Base-by-base conservation (phyloP, 2,888 invertebrate genomes). In the Leptarthrus brevirostris region DNA sequence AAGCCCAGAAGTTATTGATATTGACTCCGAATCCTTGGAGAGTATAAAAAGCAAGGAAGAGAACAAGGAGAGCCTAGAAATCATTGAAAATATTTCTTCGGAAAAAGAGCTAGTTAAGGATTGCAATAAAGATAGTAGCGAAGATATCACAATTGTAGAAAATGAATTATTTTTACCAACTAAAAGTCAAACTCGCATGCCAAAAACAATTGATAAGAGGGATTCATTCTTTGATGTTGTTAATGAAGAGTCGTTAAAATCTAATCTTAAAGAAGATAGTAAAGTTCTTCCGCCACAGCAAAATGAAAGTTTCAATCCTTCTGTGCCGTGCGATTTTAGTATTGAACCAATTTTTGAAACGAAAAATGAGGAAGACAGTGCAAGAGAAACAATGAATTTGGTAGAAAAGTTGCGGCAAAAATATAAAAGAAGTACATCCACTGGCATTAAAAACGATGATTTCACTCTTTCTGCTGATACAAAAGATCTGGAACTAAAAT, bases 381-480 rank as follows among this genome's bases (percentile, higher is more conserved):
- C 93, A 0, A 88, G 93, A 76, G 95, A 94, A 82, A 95, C 95
- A 0, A 86, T 93, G 75, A 92, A 94, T 85, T 86, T 96, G 26
- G 93, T 96, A 3, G 93, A 95, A 81, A 93, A 95, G 80, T 85
- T 96, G 16, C 87, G 95, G 61, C 89, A 88, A 90, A 91, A 80
- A 86, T 92, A 79, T 88, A 87, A 91, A 92, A 81, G 92, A 91
- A 82, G 76, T 26, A 58, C 76, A 5, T 88, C 90, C 16, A 87
- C 86, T 71, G 81, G 87, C 44, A 88, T 87, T 73, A 89, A 86
- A 81, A 85, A 85, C 78, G 86, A 86, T 79, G 87, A 87, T n/a
- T 66, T 54, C 20, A 54, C 73, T 20, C 47, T 56, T 53, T 76
- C 74, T 56, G 58, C 74, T 73, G 40, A 72, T 5, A 30, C 44